Percentiles rank a stretch among this genome's conserved stretches.
phyloP scores from a whole-genome alignment of 2,797 vertebrate species.

The Hydrolagus colliei region DNA sequence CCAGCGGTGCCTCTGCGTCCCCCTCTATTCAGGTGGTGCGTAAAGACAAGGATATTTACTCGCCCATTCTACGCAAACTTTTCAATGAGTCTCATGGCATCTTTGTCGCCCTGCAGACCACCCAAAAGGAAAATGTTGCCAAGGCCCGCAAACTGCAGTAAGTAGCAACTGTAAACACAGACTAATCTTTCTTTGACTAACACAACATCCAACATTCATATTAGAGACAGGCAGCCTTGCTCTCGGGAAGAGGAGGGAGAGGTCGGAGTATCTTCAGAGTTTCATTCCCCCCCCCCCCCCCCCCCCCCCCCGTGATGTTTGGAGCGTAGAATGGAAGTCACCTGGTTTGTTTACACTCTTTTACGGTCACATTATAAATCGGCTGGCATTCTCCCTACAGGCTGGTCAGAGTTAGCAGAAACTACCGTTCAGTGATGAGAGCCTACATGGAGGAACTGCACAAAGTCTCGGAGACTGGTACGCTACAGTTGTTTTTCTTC shows the following conservation, averaged over 20 bases:
- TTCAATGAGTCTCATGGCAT: constrained; percentile 96
- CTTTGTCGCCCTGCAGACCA: constrained; percentile 83
- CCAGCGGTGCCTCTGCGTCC: constrained; percentile 38
- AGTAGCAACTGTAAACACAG: constrained; percentile 45
- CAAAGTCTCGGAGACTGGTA: constrained; percentile 59
- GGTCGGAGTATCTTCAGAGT: too few species aligned
- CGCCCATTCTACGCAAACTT: constrained; percentile 83
- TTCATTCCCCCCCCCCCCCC: too few species aligned
- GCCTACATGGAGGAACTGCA: constrained; percentile 94
- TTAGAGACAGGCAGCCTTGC: too few species aligned
- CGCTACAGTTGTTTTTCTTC: neutral
- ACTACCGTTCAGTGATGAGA: constrained; percentile 87
- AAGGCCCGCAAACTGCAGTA: constrained; percentile 84
- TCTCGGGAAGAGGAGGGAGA: too few species aligned
- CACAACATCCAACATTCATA: too few species aligned
- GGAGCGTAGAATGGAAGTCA: too few species aligned
- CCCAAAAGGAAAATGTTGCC: constrained; percentile 71
- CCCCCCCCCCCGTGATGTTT: too few species aligned
- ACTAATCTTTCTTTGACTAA: too few species aligned
- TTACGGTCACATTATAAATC: neutral
- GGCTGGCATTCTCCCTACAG: constrained; percentile 50
- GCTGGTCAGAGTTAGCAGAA: constrained; percentile 88
- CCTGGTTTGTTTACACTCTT: neutral
- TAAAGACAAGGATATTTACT: constrained; percentile 82
- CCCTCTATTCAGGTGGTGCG: constrained; percentile 67